Evolutionary conservation across 2,888 invertebrate genomes (phyloP).

Genomic region (Calameuta pallipes): DNA sequence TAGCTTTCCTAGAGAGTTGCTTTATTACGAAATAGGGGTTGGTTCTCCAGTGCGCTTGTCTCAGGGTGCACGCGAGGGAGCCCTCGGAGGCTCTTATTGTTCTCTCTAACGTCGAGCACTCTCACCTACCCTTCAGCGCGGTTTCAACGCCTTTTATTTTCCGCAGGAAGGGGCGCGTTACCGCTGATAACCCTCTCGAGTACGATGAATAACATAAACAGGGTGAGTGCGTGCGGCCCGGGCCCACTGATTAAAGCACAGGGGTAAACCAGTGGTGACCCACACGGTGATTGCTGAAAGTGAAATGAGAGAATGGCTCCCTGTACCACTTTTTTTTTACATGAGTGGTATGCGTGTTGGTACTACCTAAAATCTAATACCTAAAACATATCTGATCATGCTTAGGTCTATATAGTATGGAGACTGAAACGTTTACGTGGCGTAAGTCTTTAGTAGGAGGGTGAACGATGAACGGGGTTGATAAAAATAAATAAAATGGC

Average conservation of each 20-base stretch:
- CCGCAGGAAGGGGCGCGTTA: slow-evolving; percentile 26
- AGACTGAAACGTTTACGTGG: neutral
- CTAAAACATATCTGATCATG: neutral
- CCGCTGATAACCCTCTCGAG: slow-evolving; percentile 37
- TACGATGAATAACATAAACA: slow-evolving; percentile 36
- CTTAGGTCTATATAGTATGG: neutral
- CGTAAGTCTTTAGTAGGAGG: neutral
- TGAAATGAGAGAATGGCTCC: neutral
- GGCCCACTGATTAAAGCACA: neutral
- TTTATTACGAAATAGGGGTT: neutral
- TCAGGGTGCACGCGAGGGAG: slow-evolving; percentile 21
- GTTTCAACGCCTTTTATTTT: slow-evolving; percentile 35
- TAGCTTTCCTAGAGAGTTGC: neutral
- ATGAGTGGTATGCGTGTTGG: neutral
- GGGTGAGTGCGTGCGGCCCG: slow-evolving; percentile 7
- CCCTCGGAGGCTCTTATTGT: slow-evolving; percentile 22
- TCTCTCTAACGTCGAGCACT: slow-evolving; percentile 24
- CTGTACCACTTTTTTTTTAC: neutral
- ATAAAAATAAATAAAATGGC: slow-evolving; percentile 40
- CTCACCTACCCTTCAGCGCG: slow-evolving; percentile 23
- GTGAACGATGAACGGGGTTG: neutral
- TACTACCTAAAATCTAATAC: neutral
- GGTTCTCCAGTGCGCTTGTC: slow-evolving; percentile 8
- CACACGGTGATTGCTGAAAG: slow-evolving; percentile 1
- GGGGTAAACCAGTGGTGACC: slow-evolving; percentile 6